Evolutionary conservation across 2,797 vertebrate genomes (phyloP).

Genomic region (Megaceryle alcyon): DNA sequence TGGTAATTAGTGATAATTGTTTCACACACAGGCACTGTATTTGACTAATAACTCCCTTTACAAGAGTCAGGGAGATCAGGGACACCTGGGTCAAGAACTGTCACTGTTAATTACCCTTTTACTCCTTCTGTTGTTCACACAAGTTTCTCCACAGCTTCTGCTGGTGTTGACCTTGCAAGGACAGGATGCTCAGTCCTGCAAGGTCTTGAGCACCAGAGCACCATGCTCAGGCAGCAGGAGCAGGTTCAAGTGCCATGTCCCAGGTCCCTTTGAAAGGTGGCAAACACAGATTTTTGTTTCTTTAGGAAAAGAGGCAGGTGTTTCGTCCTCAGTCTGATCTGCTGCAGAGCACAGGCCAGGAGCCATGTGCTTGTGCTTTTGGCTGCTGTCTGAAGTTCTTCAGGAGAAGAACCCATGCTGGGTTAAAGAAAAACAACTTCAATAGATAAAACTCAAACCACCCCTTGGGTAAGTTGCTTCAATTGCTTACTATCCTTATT

Average conservation of each 20-base stretch:
- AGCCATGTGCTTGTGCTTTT: rapidly evolving
- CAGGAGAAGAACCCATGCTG: not conserved
- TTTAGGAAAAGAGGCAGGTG: not conserved
- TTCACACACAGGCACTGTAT: not conserved
- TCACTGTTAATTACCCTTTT: not conserved
- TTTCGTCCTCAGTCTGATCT: not conserved
- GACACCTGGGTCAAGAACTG: not conserved
- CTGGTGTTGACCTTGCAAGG: not conserved
- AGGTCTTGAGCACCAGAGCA: not conserved
- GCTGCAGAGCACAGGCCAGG: rapidly evolving
- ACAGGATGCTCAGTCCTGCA: rapidly evolving
- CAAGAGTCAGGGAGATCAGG: not conserved
- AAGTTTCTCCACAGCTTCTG: not conserved
- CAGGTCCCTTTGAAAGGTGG: not conserved
- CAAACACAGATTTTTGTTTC: rapidly evolving
- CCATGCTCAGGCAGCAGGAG: not conserved
- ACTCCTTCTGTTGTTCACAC: not conserved
- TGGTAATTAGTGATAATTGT: constrained; percentile 17
- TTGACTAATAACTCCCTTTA: constrained; percentile 4
- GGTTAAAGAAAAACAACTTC: not conserved
- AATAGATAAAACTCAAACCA: rapidly evolving
- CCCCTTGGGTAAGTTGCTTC: not conserved
- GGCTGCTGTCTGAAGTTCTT: not conserved
- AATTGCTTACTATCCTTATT: not conserved
- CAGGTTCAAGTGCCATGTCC: not conserved